Evolutionary conservation across 2,113 vertebrate genomes (phyloP).

Genomic region (Bambusicola thoracicus): DNA sequence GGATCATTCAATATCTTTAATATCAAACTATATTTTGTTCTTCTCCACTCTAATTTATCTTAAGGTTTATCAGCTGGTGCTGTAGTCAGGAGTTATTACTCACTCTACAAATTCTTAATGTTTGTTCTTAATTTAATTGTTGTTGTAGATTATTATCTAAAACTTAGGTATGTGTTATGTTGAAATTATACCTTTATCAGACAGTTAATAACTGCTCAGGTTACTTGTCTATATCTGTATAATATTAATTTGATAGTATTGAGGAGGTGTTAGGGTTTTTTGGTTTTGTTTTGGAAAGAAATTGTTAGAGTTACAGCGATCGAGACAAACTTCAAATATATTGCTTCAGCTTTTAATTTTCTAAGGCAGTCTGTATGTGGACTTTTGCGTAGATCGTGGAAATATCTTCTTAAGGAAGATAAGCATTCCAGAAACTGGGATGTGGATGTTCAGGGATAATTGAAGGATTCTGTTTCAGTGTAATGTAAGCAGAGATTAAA

Average conservation of each 20-base stretch:
- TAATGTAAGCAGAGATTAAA: background rate
- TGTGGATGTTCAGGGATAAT: background rate
- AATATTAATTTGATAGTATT: background rate
- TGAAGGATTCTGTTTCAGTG: background rate
- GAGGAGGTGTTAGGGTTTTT: rapidly evolving
- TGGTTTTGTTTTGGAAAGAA: background rate
- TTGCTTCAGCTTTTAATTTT: background rate
- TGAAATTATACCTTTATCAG: background rate
- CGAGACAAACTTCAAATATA: background rate
- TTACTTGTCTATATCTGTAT: background rate
- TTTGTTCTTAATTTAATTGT: constrained; percentile 16
- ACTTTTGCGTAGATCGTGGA: background rate
- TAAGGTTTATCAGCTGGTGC: background rate
- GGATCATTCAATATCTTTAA: background rate
- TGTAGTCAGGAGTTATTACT: background rate
- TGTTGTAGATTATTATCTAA: background rate
- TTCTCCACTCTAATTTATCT: background rate
- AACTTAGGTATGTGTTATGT: background rate
- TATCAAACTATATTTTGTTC: background rate
- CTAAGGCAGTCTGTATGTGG: background rate
- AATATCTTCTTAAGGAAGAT: background rate
- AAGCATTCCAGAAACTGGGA: background rate
- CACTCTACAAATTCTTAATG: background rate
- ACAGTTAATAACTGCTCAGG: background rate
- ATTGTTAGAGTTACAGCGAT: background rate